Evolutionary conservation across 2,113 vertebrate species (phyloP), one percentile per base, ranked within the genome.

Genomic region (Psilopsiagon aymara): DNA sequence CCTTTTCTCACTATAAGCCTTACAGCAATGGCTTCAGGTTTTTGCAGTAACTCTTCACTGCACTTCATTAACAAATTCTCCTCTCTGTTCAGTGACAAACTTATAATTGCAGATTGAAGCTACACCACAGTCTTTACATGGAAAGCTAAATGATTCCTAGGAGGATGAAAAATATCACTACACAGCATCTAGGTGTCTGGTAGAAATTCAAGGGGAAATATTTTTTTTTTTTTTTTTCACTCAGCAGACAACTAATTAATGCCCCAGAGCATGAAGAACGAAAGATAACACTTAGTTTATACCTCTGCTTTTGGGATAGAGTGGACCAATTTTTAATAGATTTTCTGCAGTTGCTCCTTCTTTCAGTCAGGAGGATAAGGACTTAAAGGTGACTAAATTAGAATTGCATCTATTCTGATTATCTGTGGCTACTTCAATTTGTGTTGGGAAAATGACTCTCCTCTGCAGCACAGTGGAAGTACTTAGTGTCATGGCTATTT

Each of bases 101-200:
- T 77, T 63, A 21, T 24, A 92, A 93, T 69, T 87, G 92, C 69
- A 76, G 75, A 88, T 9, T 77, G 46, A 83, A 91, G 53, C 44
- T 60, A 55, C 55, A 84, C 13, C 44, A 51, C 47, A 86, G 69
- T n/a, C 43, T 90, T 71, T 60, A 71, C 7, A 29, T 31, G 20
- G 24, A 92, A 92, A 88, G 39, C 33, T 64, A 71, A 91, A 73
- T 71, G 39, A 94, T 52, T 87, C 69, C 94, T 83, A 88, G 37
- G 24, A 78, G 29, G 57, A 76, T 64, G 53, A 82, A 91, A 94
- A 82, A 79, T 29, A 57, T 37, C 63, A 82, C 44, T 69, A 51
- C 23, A 77, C 11, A 82, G 21, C 13, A 88, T 41, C 44, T 73
- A 4, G 23, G 8, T 70, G 37, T 90, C 55, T 74, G n/a, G 41